Evolutionary conservation across 2,888 invertebrate genomes (phyloP).

Genomic region (Melieria crassipennis): DNA sequence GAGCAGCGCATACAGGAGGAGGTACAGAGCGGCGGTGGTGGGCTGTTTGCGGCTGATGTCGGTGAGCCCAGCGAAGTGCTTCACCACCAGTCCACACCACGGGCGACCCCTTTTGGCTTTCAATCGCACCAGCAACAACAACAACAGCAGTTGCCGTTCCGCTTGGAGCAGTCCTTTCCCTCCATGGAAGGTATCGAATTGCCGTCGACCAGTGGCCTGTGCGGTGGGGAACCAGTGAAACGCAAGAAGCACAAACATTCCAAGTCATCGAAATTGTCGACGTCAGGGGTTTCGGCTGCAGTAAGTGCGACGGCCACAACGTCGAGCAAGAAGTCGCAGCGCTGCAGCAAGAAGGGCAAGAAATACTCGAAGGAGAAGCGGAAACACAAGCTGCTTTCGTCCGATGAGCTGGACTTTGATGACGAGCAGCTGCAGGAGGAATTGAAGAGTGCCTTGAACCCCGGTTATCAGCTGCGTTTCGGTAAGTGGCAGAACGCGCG

Average conservation of each 20-base stretch:
- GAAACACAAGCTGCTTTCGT: constrained; percentile 50
- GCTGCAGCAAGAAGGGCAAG: constrained; percentile 65
- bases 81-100: background rate
- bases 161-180: constrained; percentile 45
- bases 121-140: constrained; percentile 17
- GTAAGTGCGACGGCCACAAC: constrained; percentile 39
- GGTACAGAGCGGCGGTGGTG: constrained; percentile 55
- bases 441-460: constrained; percentile 53
- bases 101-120: constrained; percentile 2
- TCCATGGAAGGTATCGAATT: constrained; percentile 59
- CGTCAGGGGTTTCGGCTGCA: constrained; percentile 44
- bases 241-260: constrained; percentile 68
- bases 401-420: constrained; percentile 53
- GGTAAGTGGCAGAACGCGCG: constrained; percentile 67
- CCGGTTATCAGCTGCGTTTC: constrained; percentile 52
- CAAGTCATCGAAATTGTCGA: constrained; percentile 61
- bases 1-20: constrained; percentile 86
- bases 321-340: constrained; percentile 50
- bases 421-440: constrained; percentile 57
- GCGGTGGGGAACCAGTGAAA: constrained; percentile 48
- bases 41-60: constrained; percentile 19
- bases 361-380: constrained; percentile 62
- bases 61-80: background rate
- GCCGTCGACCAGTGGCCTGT: constrained; percentile 48
- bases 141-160: constrained; percentile 18